These are phyloP conservation scores for Eueides isabella DNA, from an alignment of 1,140 invertebrate species.

Conservation along the genomic window DNA sequence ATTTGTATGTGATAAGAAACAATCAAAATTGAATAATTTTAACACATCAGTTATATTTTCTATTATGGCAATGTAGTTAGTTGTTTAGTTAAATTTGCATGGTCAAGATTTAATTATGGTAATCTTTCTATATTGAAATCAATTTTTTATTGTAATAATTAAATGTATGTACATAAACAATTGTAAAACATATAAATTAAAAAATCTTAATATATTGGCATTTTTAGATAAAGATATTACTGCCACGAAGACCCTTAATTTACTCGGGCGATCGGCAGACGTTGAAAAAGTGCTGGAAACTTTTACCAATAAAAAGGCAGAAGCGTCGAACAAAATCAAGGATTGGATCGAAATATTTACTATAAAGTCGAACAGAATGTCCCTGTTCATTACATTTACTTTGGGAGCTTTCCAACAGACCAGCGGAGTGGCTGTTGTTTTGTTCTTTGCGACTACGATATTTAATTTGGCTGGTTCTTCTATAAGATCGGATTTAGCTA, in stretches of 20 bases:
- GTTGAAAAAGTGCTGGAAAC: conserved; percentile 50
- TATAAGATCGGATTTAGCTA: conserved; percentile 52
- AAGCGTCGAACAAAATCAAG: conserved; percentile 40
- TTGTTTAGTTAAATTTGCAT: too few relatives aligned
- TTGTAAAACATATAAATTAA: not conserved
- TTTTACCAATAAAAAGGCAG: conserved; percentile 39
- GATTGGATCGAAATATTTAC: conserved; percentile 60
- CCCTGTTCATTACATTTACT: conserved; percentile 55
- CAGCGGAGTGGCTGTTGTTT: conserved; percentile 56
- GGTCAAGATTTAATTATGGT: too few relatives aligned
- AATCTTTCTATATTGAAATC: too few relatives aligned
- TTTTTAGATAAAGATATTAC: conserved; percentile 50
- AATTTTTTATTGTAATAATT: too few relatives aligned
- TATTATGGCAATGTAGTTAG: too few relatives aligned
- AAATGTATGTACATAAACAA: not conserved
- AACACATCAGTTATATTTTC: too few relatives aligned
- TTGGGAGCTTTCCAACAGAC: conserved; percentile 56
- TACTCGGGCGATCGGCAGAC: conserved; percentile 50
- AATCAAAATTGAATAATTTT: too few relatives aligned
- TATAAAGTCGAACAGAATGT: conserved; percentile 56
- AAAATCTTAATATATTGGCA: not conserved
- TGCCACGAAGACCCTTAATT: conserved; percentile 49
- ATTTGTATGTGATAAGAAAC: too few relatives aligned
- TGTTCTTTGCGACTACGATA: conserved; percentile 63
- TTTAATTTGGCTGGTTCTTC: conserved; percentile 57